phyloP scores from a whole-genome alignment of 2,888 invertebrate genomes.

The Geophilus truncorum region DNA sequence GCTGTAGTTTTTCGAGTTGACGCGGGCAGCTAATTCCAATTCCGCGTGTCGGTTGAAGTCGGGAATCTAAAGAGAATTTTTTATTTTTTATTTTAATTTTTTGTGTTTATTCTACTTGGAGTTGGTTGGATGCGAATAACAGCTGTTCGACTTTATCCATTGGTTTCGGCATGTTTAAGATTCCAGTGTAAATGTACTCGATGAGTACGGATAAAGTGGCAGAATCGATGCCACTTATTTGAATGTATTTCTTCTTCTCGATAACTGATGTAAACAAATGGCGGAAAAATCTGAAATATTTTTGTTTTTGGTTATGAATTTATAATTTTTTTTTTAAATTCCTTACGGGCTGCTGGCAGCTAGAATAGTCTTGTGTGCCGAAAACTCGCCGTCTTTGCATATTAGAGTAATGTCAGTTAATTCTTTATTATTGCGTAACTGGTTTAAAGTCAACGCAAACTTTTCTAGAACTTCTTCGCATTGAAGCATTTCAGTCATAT shows the following conservation, averaged over 20 bases:
- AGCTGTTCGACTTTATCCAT: neutral
- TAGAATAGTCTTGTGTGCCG: neutral
- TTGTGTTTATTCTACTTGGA: neutral
- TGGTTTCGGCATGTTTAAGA: neutral
- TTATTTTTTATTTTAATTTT: neutral
- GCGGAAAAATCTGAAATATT: neutral
- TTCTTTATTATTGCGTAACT: neutral
- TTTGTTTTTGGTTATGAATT: neutral
- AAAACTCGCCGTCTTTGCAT: constrained; percentile 18
- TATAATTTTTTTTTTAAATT: neutral
- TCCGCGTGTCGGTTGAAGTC: constrained; percentile 1
- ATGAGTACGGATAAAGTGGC: neutral
- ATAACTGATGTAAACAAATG: constrained; percentile 1
- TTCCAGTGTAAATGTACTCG: constrained; percentile 10
- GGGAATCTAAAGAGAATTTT: neutral
- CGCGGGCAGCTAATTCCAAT: neutral
- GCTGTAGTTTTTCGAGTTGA: neutral
- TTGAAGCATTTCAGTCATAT: neutral
- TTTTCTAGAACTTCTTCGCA: neutral
- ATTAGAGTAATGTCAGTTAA: constrained; percentile 23
- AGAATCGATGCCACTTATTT: neutral
- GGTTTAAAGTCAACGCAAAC: neutral
- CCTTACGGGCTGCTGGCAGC: constrained; percentile 29
- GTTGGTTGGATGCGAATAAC: neutral
- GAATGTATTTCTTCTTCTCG: neutral